Conservation (phyloP, 1,140 invertebrate genomes). For the Cydia fagiglandana region DNA sequence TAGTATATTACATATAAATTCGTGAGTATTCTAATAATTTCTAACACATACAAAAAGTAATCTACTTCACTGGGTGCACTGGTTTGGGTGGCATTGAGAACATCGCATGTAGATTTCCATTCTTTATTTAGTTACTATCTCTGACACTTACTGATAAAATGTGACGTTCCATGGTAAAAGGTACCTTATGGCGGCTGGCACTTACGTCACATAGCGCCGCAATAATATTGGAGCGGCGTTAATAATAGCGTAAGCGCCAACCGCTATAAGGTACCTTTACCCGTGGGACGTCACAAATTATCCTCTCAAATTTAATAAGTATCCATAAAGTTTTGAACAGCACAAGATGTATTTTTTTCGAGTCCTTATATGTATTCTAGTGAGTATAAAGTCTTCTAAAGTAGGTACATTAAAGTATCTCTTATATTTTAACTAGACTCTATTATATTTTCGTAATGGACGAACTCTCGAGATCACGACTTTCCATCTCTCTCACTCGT, state of each 20-base stretch:
- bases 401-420: not conserved
- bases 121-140: no score
- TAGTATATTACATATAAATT: constrained; percentile 9
- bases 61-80: no score
- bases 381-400: constrained; percentile 16
- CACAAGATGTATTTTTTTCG: not conserved
- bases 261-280: no score
- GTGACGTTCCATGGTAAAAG: no score
- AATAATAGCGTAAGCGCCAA: no score
- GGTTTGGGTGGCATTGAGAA: no score
- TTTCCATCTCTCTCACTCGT: constrained; percentile 51
- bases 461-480: constrained; percentile 61
- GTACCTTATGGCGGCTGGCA: no score
- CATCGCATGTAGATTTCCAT: no score
- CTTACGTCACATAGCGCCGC: no score
- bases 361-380: constrained; percentile 10
- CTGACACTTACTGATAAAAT: no score
- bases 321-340: not conserved
- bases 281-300: no score
- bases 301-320: not conserved
- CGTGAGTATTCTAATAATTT: not conserved
- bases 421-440: not conserved
- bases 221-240: no score
- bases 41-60: not conserved
- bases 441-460: constrained; percentile 22